phyloP scores from a whole-genome alignment of 2,797 vertebrate species.

The Gallinago nigripennis region DNA sequence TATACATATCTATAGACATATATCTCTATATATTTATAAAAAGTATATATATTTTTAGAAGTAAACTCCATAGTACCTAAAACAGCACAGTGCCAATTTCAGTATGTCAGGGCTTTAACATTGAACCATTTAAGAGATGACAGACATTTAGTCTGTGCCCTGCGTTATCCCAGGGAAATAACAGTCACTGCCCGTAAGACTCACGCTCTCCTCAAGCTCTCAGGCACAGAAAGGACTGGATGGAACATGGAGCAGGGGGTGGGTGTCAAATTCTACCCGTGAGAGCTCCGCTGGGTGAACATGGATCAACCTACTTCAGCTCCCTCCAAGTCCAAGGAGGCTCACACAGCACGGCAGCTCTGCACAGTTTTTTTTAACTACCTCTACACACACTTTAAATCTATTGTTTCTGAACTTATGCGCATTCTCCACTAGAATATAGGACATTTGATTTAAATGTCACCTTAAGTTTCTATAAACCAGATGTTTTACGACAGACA shows the following conservation, averaged over 20 bases:
- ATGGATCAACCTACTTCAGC: neutral
- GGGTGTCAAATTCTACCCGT: neutral
- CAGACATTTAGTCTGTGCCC: neutral
- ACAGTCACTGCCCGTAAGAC: neutral
- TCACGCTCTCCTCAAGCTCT: neutral
- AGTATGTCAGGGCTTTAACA: neutral
- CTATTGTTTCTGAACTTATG: neutral
- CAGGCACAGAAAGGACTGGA: neutral
- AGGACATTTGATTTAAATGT: neutral
- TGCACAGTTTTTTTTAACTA: neutral
- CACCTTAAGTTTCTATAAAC: conserved; percentile 12
- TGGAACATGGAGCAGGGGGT: neutral
- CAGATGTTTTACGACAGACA: neutral
- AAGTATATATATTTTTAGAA: neutral
- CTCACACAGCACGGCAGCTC: neutral
- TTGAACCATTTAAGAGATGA: neutral
- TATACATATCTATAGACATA: neutral
- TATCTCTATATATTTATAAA: neutral
- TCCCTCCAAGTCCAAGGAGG: neutral
- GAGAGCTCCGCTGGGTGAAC: neutral
- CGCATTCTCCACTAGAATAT: neutral
- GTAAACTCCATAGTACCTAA: neutral
- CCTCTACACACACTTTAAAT: neutral
- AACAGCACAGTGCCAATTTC: neutral
- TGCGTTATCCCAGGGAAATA: neutral